phyloP scores from a whole-genome alignment of 2,888 invertebrate genomes.

The Cotesia congregata region DNA sequence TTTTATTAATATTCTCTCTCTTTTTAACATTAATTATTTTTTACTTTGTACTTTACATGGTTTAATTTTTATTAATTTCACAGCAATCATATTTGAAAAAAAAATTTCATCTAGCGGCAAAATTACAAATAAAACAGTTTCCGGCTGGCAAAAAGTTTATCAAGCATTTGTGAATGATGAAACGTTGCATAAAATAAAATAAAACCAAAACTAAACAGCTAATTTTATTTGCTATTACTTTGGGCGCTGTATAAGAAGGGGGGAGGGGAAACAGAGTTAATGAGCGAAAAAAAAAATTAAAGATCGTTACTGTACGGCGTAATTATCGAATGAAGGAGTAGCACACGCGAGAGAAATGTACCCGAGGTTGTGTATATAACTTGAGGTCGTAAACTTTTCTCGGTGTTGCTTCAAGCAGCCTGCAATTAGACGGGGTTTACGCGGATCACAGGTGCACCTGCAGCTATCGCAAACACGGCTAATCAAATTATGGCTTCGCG shows the following conservation, averaged over 20 bases:
- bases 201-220: no score
- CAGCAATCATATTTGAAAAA: no score
- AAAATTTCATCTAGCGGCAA: no score
- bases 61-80: no score
- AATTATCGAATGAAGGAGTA: slow-evolving; percentile 48
- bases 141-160: no score
- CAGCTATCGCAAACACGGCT: slow-evolving; percentile 25
- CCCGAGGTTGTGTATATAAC: slow-evolving; percentile 43
- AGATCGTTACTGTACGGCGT: slow-evolving; percentile 45
- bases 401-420: slow-evolving; percentile 29
- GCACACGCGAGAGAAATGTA: slow-evolving; percentile 43
- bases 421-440: slow-evolving; percentile 23
- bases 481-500: slow-evolving; percentile 35
- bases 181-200: not conserved
- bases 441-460: slow-evolving; percentile 24
- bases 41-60: no score
- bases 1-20: no score
- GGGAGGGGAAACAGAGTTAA: slow-evolving; percentile 21
- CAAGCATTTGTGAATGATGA: no score
- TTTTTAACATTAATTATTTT: no score
- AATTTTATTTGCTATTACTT: slow-evolving; percentile 12
- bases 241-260: not conserved
- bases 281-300: slow-evolving; percentile 44
- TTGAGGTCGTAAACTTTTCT: slow-evolving; percentile 45
- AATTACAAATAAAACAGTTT: no score